These are phyloP conservation scores for Thunnus maccoyii DNA, from an alignment of 2,113 vertebrate genomes.

Conservation along the genomic window DNA sequence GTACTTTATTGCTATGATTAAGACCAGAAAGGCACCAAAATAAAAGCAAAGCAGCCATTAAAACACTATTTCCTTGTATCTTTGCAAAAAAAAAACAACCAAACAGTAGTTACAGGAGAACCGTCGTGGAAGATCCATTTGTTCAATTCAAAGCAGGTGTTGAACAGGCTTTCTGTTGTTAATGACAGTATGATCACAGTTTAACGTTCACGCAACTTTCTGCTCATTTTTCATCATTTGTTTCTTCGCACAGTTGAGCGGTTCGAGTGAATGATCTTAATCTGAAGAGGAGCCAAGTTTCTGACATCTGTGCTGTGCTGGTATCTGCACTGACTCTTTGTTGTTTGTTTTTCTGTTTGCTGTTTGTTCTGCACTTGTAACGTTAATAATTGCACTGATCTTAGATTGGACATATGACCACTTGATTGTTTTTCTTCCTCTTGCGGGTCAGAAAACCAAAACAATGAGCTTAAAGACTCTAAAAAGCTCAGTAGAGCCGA, in stretches of 20 bases:
- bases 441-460: background rate
- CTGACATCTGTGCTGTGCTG: conserved; percentile 50
- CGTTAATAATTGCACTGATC: background rate
- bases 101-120: background rate
- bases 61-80: background rate
- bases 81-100: background rate
- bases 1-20: conserved; percentile 13
- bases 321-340: conserved; percentile 32
- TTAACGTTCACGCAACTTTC: background rate
- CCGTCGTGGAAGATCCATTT: background rate
- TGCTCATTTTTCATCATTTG: conserved; percentile 52
- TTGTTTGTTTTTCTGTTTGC: conserved; percentile 44
- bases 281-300: conserved; percentile 25
- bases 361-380: conserved; percentile 37
- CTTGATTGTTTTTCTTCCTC: too few relatives aligned
- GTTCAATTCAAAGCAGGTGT: conserved; percentile 19
- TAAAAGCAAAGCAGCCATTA: background rate
- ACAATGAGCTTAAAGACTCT: background rate
- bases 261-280: conserved; percentile 43
- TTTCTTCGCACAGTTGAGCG: conserved; percentile 55
- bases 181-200: background rate
- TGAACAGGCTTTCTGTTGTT: background rate
- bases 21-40: background rate
- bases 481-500: background rate
- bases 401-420: background rate